Conservation (phyloP, 1,140 invertebrate species). For the Danaus melanippus region DNA sequence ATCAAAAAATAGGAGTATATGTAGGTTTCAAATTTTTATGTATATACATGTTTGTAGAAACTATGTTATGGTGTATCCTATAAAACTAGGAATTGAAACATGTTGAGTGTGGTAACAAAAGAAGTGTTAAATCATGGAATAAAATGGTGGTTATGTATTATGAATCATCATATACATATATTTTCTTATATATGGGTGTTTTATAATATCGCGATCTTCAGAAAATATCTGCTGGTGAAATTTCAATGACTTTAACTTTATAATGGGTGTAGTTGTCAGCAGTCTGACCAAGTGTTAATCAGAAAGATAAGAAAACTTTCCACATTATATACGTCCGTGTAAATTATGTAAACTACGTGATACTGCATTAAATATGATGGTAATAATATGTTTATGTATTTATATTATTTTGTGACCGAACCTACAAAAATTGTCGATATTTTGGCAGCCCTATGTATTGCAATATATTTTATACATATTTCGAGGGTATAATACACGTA, state of each 20-base stretch:
- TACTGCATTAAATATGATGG: too few species aligned
- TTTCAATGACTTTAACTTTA: too few species aligned
- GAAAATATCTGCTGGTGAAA: too few species aligned
- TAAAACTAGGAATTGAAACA: background rate
- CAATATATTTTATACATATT: slow-evolving; percentile 4
- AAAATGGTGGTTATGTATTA: slow-evolving; percentile 2
- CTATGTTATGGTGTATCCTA: background rate
- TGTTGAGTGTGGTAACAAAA: too few species aligned
- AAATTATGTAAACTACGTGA: too few species aligned
- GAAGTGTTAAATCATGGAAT: background rate
- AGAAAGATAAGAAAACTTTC: too few species aligned
- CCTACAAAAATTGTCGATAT: slow-evolving; percentile 7
- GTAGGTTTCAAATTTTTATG: slow-evolving; percentile 1
- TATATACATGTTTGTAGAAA: slow-evolving; percentile 1
- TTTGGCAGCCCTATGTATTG: slow-evolving; percentile 50
- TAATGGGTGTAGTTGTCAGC: slow-evolving; percentile 28
- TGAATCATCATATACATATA: background rate
- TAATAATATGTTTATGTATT: too few species aligned
- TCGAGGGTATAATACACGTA: background rate
- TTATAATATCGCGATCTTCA: too few species aligned
- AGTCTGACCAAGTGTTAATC: slow-evolving; percentile 29
- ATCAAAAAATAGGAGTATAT: too few species aligned
- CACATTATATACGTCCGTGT: too few species aligned
- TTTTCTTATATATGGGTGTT: slow-evolving; percentile 3
- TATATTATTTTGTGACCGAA: too few species aligned